Base-by-base conservation (phyloP, 2,797 vertebrate species). In the Pangasius djambal region DNA sequence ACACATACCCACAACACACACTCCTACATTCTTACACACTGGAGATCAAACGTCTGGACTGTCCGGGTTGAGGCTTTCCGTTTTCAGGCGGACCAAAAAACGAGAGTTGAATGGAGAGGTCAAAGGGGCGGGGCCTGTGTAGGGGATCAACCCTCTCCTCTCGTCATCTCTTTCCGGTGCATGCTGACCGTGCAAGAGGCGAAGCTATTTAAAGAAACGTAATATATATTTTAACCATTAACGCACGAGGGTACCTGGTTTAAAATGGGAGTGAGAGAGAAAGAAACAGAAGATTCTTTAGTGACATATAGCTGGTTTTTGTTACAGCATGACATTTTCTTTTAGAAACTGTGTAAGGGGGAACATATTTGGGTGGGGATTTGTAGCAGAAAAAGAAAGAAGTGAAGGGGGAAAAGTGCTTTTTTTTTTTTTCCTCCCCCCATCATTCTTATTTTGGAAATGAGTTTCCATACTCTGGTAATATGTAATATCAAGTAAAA, bases 121-220 rank as follows among this genome's bases (percentile, higher is more conserved):
- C 93, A 93, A 91, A 92, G 90, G 85, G 67, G 31, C 25, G 61
- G 85, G 31, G 88, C 22, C 93, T 90, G 92, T 95, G 34, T 61
- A 52, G 59, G 31, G 88, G 70, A 87, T 94, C 95, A 94, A 94
- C 94, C 95, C 96, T 96, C 95, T 96, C 95, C 94, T 94, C 94
- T 96, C 59, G 20, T 55, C 61, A 10, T 72, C 94, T 94, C 94
- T 96, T 97, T 95, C 95, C 94, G 94, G 94, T 97, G 97, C 97
- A 98, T 98, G 97, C 96, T 96, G 96, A 97, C 95, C 91, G 95
- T 96, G 95, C 95, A 95, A 96, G 95, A 96, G 96, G 96, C 95
- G 93, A 95, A 95, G 95, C 95, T 97, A 97, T 96, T 96, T 96
- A 96, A 89, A 95, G 94, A 96, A 94, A 95, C 95, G 77, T 96